Conservation (phyloP, 2,888 invertebrate genomes). For the Microctonus brassicae region DNA sequence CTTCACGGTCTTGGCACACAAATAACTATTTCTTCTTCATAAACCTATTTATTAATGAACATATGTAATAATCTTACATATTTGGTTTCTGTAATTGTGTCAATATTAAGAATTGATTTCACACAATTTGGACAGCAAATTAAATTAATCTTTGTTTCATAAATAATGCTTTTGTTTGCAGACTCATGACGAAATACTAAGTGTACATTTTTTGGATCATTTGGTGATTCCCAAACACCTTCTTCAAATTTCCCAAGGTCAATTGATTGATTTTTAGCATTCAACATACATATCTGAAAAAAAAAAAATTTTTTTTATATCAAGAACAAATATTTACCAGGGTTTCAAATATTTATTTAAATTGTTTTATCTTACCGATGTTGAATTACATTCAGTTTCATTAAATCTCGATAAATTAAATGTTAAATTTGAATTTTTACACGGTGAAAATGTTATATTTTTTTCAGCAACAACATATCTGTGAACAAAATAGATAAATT, state of each 20-base stretch:
- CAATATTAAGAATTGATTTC: constrained; percentile 50
- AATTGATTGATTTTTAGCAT: background rate
- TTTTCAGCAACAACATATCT: constrained; percentile 29
- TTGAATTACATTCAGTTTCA: constrained; percentile 40
- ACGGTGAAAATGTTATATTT: constrained; percentile 66
- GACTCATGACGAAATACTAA: constrained; percentile 41
- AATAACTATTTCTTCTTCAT: too few relatives aligned
- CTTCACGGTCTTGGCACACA: too few relatives aligned
- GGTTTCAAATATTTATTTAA: background rate
- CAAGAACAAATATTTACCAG: background rate
- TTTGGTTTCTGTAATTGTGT: background rate
- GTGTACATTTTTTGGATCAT: background rate
- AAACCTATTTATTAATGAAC: too few relatives aligned
- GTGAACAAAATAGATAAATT: constrained; percentile 14
- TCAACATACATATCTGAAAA: constrained; percentile 52
- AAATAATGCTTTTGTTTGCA: constrained; percentile 46
- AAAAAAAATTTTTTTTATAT: background rate
- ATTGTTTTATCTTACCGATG: constrained; percentile 49
- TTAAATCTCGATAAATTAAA: constrained; percentile 11
- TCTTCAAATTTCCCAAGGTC: constrained; percentile 52
- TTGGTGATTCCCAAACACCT: constrained; percentile 38
- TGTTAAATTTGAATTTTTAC: constrained; percentile 53
- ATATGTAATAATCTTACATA: background rate
- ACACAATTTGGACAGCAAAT: constrained; percentile 66
- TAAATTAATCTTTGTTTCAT: constrained; percentile 66